Conservation (phyloP, 1,140 invertebrate genomes). For the Euura lappo region DNA sequence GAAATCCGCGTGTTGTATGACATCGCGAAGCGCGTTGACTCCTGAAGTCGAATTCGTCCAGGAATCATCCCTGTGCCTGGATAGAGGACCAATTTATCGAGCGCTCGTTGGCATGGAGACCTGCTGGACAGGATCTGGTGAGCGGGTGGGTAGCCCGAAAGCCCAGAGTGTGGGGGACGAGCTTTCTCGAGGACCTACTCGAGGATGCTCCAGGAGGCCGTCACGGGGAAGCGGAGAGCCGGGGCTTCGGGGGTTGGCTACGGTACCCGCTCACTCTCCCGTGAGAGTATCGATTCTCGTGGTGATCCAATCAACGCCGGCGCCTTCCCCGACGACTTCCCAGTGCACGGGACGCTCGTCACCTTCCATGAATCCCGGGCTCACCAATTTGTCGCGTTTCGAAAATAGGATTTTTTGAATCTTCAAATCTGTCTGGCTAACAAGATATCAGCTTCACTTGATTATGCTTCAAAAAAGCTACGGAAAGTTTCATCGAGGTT, state of each 20-base stretch:
- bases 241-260: slow-evolving; percentile 12
- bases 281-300: slow-evolving; percentile 54
- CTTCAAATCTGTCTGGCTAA: no score
- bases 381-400: background rate
- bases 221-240: slow-evolving; percentile 44
- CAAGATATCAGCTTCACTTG: no score
- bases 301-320: slow-evolving; percentile 59
- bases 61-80: slow-evolving; percentile 4
- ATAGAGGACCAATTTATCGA: slow-evolving; percentile 58
- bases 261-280: background rate
- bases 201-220: slow-evolving; percentile 60
- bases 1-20: no score
- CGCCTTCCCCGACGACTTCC: slow-evolving; percentile 36
- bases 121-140: slow-evolving; percentile 55
- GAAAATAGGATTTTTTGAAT: no score
- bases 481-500: no score
- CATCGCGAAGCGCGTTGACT: background rate
- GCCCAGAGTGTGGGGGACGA: slow-evolving; percentile 42
- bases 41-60: background rate
- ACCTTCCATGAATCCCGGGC: slow-evolving; percentile 3
- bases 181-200: slow-evolving; percentile 32
- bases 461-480: no score
- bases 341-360: background rate
- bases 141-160: slow-evolving; percentile 52
- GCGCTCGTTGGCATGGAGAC: slow-evolving; percentile 63